These are phyloP conservation scores for Mormyrus hasselquistii DNA, from an alignment of 2,797 vertebrate genomes.

Conservation along the genomic window DNA sequence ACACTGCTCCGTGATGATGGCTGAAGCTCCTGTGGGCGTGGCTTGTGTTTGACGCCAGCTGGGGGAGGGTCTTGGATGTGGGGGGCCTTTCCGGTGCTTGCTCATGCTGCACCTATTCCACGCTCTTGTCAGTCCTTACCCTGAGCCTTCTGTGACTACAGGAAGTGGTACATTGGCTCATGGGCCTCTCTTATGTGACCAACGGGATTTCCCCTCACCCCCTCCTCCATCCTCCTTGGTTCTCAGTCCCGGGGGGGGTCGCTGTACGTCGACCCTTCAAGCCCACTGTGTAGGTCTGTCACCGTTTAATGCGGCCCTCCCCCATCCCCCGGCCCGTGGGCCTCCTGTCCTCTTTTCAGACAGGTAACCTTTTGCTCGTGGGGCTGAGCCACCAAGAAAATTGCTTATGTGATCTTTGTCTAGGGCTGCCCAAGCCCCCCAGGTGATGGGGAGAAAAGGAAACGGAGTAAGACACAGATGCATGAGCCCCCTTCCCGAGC, in stretches of 20 bases:
- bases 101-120: not conserved
- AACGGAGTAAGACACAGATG: not conserved
- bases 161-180: not conserved
- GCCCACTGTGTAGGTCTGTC: not conserved
- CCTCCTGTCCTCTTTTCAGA: slow-evolving; percentile 17
- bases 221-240: not conserved
- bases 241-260: not conserved
- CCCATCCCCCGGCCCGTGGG: not conserved
- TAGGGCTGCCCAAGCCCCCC: not conserved
- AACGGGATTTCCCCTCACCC: not conserved
- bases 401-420: slow-evolving; percentile 25
- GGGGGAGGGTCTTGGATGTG: not conserved
- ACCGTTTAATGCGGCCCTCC: not conserved
- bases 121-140: not conserved
- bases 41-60: not conserved
- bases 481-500: not conserved
- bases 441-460: slow-evolving; percentile 11
- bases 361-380: slow-evolving; percentile 25
- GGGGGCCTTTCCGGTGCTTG: not conserved
- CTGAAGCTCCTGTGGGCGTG: not conserved
- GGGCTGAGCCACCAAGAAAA: slow-evolving; percentile 24
- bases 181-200: not conserved
- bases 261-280: not conserved
- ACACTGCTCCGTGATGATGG: not conserved
- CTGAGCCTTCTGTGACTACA: not conserved